phyloP scores from a whole-genome alignment of 1,140 invertebrate genomes.

The Coenobita brevimanus region DNA sequence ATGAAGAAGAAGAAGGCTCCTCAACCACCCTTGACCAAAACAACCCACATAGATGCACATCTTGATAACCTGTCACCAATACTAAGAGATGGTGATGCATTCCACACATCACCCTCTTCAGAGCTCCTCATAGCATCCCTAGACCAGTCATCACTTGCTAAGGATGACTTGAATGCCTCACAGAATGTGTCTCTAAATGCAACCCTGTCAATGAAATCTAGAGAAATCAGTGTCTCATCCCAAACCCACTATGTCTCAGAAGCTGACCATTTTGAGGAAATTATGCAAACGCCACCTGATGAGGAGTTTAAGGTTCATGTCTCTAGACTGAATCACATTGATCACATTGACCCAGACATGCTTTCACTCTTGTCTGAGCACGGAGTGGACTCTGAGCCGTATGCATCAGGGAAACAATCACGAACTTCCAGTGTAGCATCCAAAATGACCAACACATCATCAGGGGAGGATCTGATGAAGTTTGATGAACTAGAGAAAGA shows the following conservation, averaged over 20 bases:
- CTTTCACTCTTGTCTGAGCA: conserved; percentile 29
- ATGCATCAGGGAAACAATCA: not conserved
- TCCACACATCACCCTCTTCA: too few relatives aligned
- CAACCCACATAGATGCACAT: not conserved
- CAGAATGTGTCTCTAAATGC: not conserved
- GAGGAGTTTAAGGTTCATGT: conserved; percentile 18
- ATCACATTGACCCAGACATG: conserved; percentile 3
- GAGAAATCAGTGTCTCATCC: not conserved
- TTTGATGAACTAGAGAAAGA: too few relatives aligned
- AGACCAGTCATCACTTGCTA: too few relatives aligned
- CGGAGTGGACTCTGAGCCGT: not conserved
- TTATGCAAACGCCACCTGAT: not conserved
- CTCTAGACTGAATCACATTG: not conserved
- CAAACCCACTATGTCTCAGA: not conserved
- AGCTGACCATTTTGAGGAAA: not conserved
- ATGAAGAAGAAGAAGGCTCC: not conserved
- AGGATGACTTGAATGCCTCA: not conserved
- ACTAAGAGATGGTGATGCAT: too few relatives aligned
- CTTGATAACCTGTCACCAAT: not conserved
- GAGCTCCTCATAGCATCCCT: too few relatives aligned
- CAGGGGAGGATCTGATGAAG: not conserved
- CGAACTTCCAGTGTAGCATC: not conserved
- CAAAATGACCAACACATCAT: not conserved
- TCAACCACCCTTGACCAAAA: not conserved
- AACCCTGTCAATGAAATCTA: not conserved